These are phyloP conservation scores for Glomeris marginata DNA, from an alignment of 2,888 invertebrate genomes.

Conservation along the genomic window DNA sequence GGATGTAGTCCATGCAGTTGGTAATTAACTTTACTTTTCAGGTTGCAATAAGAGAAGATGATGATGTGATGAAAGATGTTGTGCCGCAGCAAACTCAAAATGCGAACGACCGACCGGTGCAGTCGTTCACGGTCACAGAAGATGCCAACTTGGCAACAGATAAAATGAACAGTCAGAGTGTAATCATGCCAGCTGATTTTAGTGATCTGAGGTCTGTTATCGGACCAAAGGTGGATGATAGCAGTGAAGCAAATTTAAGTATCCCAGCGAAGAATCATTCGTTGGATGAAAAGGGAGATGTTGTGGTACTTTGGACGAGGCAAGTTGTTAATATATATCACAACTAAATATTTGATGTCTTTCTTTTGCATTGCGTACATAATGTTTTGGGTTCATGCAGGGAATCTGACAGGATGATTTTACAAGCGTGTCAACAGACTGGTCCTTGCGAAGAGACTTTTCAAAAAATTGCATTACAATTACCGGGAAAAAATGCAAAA, in stretches of 20 bases:
- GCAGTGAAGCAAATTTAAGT: neutral
- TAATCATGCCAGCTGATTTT: slow-evolving; percentile 5
- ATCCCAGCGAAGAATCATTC: slow-evolving; percentile 10
- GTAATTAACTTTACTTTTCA: neutral
- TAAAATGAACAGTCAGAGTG: neutral
- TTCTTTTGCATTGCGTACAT: neutral
- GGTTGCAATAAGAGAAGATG: neutral
- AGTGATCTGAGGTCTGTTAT: slow-evolving; percentile 5
- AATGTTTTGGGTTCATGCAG: neutral
- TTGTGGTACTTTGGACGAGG: slow-evolving; percentile 10
- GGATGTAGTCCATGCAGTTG: too few species aligned
- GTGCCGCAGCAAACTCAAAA: slow-evolving; percentile 1
- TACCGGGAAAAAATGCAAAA: neutral
- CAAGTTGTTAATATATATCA: too few species aligned
- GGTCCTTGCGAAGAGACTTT: slow-evolving; percentile 4
- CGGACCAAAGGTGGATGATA: neutral
- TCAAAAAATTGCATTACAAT: slow-evolving; percentile 2
- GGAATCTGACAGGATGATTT: slow-evolving; percentile 7
- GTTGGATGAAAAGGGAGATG: slow-evolving; percentile 7
- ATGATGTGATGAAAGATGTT: neutral
- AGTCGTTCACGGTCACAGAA: slow-evolving; percentile 8
- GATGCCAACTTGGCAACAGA: slow-evolving; percentile 11
- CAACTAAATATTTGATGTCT: too few species aligned
- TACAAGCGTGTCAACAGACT: slow-evolving; percentile 9
- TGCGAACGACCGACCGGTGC: neutral